Evolutionary conservation across 2,888 invertebrate species (phyloP).

Genomic region (Taphrorychus bicolor): DNA sequence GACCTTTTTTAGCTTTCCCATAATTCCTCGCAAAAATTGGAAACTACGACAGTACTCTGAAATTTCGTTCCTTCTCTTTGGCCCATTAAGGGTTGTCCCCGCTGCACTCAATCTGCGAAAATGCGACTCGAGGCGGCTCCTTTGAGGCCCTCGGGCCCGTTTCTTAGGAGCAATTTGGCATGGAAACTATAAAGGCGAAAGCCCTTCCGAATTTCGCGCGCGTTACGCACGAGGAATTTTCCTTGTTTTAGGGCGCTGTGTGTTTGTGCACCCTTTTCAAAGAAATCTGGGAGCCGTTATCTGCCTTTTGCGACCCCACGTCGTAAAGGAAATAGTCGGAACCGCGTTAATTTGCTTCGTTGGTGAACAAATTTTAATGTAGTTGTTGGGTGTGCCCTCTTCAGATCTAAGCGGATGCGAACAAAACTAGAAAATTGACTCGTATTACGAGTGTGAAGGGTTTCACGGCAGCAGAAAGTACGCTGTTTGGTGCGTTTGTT

Average conservation of each 20-base stretch:
- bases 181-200: slow-evolving; percentile 29
- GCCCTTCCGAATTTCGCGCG: slow-evolving; percentile 20
- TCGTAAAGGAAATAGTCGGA: background rate
- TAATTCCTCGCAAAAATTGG: background rate
- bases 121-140: slow-evolving; percentile 7
- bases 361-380: background rate
- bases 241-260: slow-evolving; percentile 25
- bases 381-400: no score
- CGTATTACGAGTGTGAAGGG: no score
- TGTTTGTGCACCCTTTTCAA: slow-evolving; percentile 24
- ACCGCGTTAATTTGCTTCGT: background rate
- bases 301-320: background rate
- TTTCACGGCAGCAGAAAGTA: no score
- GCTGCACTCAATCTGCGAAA: slow-evolving; percentile 1
- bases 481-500: no score
- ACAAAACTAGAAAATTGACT: no score
- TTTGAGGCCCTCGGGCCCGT: slow-evolving; percentile 32
- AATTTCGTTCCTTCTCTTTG: background rate
- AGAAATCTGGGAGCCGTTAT: background rate
- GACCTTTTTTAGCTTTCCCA: background rate
- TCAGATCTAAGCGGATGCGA: no score
- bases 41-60: background rate
- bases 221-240: slow-evolving; percentile 36
- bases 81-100: background rate
- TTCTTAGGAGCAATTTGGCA: slow-evolving; percentile 36